Percentiles rank a stretch among this genome's conserved stretches.
Conservation (phyloP, 2,113 vertebrate species). For the Solea senegalensis region DNA sequence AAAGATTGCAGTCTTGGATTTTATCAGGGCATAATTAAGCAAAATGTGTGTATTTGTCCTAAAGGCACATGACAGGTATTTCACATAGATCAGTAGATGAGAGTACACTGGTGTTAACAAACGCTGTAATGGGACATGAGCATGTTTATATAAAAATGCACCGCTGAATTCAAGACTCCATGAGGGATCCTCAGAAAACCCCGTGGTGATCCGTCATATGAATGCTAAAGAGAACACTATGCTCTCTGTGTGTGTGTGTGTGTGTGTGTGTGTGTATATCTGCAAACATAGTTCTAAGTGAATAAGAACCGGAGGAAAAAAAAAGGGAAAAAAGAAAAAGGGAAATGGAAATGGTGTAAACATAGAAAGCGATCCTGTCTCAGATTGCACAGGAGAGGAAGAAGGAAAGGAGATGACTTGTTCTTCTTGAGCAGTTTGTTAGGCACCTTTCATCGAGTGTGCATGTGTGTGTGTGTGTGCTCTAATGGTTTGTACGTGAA, state of each 20-base stretch:
- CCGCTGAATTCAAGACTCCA: not conserved
- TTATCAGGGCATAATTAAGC: slow-evolving; percentile 43
- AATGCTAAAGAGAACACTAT: not conserved
- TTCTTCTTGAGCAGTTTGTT: slow-evolving; percentile 25
- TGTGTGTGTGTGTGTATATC: not conserved
- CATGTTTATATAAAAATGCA: slow-evolving; percentile 4
- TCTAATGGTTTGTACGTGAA: slow-evolving; percentile 6
- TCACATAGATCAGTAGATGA: slow-evolving; percentile 16
- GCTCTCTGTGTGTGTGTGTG: too few relatives aligned
- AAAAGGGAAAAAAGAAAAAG: not conserved
- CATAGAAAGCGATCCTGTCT: slow-evolving; percentile 20
- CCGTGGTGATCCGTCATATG: slow-evolving; percentile 32
- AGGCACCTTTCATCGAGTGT: slow-evolving; percentile 18
- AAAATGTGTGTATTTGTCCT: slow-evolving; percentile 26
- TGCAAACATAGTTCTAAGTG: not conserved
- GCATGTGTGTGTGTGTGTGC: not conserved
- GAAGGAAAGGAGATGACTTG: slow-evolving; percentile 28
- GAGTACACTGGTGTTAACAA: slow-evolving; percentile 3
- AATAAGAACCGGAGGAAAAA: not conserved
- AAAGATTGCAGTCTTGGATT: slow-evolving; percentile 36
- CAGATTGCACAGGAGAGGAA: slow-evolving; percentile 5
- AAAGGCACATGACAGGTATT: slow-evolving; percentile 23
- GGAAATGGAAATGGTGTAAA: slow-evolving; percentile 15
- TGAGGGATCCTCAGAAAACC: slow-evolving; percentile 15
- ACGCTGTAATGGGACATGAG: not conserved